Evolutionary conservation across 1,140 invertebrate species (phyloP).

Genomic region (Scaptomyza graminum): DNA sequence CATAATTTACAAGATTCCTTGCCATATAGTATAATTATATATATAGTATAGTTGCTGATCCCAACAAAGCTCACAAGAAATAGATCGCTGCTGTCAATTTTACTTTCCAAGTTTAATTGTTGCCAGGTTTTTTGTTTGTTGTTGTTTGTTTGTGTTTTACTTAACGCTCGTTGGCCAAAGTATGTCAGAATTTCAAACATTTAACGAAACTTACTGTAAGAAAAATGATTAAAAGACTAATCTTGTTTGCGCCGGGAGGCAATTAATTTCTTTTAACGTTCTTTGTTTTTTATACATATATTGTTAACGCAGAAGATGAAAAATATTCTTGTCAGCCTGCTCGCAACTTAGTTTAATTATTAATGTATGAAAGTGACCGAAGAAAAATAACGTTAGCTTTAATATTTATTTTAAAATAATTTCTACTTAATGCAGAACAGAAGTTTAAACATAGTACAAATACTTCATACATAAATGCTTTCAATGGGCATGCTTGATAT

Average conservation of each 20-base stretch:
- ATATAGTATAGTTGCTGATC: not conserved
- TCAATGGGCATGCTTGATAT: no score
- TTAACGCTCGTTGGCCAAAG: not conserved
- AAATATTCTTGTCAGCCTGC: no score
- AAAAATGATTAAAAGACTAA: slow-evolving; percentile 4
- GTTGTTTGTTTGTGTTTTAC: not conserved
- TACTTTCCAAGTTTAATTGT: not conserved
- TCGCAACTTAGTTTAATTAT: no score
- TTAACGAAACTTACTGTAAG: not conserved
- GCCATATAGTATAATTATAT: not conserved
- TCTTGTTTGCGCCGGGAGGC: not conserved
- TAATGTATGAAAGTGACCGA: no score
- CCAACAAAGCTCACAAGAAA: not conserved
- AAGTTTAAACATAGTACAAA: no score
- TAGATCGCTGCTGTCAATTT: not conserved
- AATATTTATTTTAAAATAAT: no score
- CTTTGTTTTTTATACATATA: no score
- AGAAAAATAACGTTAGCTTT: no score
- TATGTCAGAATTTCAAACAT: not conserved
- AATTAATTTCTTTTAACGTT: slow-evolving; percentile 1
- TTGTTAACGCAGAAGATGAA: no score
- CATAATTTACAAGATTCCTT: not conserved
- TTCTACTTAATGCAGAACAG: no score
- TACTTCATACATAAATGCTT: no score
- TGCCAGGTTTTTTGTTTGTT: not conserved